Evolutionary conservation across 2,888 invertebrate species (phyloP), one percentile per base, ranked within the genome.

Genomic region (Oscheius myriophilus): DNA sequence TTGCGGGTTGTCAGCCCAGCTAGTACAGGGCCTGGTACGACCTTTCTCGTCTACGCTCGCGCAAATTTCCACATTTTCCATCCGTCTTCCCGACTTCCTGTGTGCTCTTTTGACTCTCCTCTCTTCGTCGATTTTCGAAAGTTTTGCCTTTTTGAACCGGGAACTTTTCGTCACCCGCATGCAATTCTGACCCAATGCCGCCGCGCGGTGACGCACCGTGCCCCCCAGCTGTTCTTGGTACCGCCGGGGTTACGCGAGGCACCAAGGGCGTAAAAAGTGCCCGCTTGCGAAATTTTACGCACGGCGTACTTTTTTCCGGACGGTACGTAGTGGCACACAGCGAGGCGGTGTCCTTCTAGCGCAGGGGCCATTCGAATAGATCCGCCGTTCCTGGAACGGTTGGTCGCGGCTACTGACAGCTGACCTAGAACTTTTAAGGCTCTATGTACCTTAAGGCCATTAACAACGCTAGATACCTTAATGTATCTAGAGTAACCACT

Each of bases 11-110:
- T 61, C 23, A 18, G 23, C 23, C 18, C 49, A 49, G 18, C 49
- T 49, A 61, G 61, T 61, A 61, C 61, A 61, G 59, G 26, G 45
- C 61, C 61, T 61, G 61, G 61, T 61, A 61, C 61, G 61, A 61
- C 61, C 61, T 61, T 61, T 61, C 59, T 33, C 59, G 46, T 59
- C 21, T 49, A 21, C 49, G 14, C 46, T 33, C 61, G 61, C 61
- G 61, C 61, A 49, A 49, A 61, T 61, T 61, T 61, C 49, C 61
- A 61, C 33, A 33, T 33, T 33, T 33, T n/a, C 26, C 21, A 42
- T 43, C 42, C 43, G 43, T 42, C 14, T 12, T 25, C 43, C 58
- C 43, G 23, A 43, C 58, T 3, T n/a, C 25, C 58, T 42, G 41
- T 39, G 14, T 39, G 57, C 2, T 21, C 21, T 58, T 55, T 41